Evolutionary conservation across 2,888 invertebrate species (phyloP).

Genomic region (Tetheella fluctuosa): DNA sequence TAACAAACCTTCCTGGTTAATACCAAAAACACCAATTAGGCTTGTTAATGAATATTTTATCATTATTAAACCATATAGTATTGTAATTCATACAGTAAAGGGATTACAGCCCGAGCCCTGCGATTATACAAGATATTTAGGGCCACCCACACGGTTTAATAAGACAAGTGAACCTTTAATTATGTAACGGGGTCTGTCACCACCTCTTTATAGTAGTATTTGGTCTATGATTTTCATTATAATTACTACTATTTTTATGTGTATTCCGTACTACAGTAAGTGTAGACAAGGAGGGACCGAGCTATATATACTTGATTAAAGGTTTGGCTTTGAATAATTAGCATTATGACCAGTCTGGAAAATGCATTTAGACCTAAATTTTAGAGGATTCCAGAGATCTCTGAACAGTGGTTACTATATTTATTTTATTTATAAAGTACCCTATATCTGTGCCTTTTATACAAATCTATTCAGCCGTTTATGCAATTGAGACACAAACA

Average conservation of each 20-base stretch:
- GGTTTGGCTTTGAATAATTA: neutral
- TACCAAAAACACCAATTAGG: too few species aligned
- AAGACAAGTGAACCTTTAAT: neutral
- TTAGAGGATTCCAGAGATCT: too few species aligned
- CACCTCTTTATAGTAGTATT: neutral
- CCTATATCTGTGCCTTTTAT: too few species aligned
- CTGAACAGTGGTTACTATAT: too few species aligned
- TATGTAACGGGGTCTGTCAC: conserved; percentile 19
- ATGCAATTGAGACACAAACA: too few species aligned
- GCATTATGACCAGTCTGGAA: too few species aligned
- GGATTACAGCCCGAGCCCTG: conserved; percentile 19
- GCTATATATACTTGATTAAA: too few species aligned
- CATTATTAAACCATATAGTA: conserved; percentile 6
- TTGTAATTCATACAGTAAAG: conserved; percentile 15
- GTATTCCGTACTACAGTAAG: neutral
- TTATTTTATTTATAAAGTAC: too few species aligned
- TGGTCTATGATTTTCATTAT: neutral
- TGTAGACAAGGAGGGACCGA: neutral
- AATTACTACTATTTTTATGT: neutral
- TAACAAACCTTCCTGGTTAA: too few species aligned
- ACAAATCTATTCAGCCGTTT: too few species aligned
- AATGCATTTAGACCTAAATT: too few species aligned
- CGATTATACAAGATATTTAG: conserved; percentile 52
- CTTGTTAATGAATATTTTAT: neutral
- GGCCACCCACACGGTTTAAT: conserved; percentile 44